phyloP scores from a whole-genome alignment of 2,797 vertebrate genomes.

The Gymnoscopelus braueri region DNA sequence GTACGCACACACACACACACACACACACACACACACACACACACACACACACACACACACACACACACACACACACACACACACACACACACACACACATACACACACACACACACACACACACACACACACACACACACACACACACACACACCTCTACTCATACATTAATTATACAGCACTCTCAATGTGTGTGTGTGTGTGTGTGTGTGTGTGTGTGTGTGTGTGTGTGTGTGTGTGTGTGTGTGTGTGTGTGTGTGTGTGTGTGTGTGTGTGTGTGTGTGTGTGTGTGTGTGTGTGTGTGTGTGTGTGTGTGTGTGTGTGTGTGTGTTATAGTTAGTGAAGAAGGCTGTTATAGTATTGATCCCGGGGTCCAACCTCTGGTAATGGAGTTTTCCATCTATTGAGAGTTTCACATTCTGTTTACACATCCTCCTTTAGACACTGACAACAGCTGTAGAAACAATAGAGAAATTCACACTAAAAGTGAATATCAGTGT shows the following conservation, averaged over 20 bases:
- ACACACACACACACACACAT: constrained; percentile 38
- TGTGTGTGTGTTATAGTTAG: constrained; percentile 4
- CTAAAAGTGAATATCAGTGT: neutral
- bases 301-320: neutral
- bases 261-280: neutral
- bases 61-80: neutral
- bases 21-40: constrained; percentile 47
- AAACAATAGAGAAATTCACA: constrained; percentile 25
- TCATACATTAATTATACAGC: no score
- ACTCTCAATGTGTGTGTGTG: no score
- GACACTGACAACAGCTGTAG: constrained; percentile 31
- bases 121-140: constrained; percentile 33
- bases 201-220: constrained; percentile 2
- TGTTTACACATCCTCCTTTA: constrained; percentile 22
- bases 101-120: neutral
- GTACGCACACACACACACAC: constrained; percentile 44
- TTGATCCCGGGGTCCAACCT: constrained; percentile 24
- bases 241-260: neutral
- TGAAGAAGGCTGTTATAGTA: constrained; percentile 29
- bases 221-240: neutral
- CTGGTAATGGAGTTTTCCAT: constrained; percentile 12
- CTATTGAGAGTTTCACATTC: constrained; percentile 33
- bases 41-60: constrained; percentile 44
- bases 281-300: no score
- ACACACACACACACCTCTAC: constrained; percentile 34